phyloP scores from a whole-genome alignment of 2,797 vertebrate genomes.

The Craterocephalus amniculus region DNA sequence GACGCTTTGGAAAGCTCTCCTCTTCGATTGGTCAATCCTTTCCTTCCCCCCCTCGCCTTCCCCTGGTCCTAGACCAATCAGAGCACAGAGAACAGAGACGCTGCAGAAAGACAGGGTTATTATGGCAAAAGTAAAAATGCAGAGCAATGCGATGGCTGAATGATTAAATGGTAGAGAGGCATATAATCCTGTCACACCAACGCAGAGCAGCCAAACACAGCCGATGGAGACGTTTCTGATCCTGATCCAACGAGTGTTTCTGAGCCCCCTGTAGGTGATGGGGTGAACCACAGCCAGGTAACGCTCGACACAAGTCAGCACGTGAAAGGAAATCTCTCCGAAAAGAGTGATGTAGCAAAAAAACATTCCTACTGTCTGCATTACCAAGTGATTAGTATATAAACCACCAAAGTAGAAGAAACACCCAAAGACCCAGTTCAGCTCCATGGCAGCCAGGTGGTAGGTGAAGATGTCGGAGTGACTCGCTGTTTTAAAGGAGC shows the following conservation, averaged over 20 bases:
- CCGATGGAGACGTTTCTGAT: slow-evolving; percentile 11
- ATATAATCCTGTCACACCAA: no score
- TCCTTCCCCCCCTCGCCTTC: neutral
- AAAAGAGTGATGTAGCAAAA: fast-evolving
- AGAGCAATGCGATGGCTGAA: fast-evolving
- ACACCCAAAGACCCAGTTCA: neutral
- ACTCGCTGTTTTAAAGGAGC: neutral
- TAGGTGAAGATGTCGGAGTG: slow-evolving; percentile 36
- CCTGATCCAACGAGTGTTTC: neutral
- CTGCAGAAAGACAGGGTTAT: slow-evolving; percentile 26
- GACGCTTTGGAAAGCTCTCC: slow-evolving; percentile 28
- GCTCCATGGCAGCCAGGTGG: neutral
- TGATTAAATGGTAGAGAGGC: no score
- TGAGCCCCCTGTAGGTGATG: slow-evolving; percentile 32
- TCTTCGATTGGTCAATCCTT: slow-evolving; percentile 13
- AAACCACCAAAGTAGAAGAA: no score
- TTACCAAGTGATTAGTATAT: no score
- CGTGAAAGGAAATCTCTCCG: neutral
- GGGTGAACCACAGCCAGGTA: slow-evolving; percentile 55
- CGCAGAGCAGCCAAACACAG: slow-evolving; percentile 27
- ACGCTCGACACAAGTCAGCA: slow-evolving; percentile 41
- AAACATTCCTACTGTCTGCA: no score
- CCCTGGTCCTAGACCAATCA: slow-evolving; percentile 34
- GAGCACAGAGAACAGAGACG: slow-evolving; percentile 16
- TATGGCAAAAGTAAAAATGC: fast-evolving